These are phyloP conservation scores for Bubalus kerabau DNA, from an alignment of 2,113 vertebrate species.

Conservation along the genomic window DNA sequence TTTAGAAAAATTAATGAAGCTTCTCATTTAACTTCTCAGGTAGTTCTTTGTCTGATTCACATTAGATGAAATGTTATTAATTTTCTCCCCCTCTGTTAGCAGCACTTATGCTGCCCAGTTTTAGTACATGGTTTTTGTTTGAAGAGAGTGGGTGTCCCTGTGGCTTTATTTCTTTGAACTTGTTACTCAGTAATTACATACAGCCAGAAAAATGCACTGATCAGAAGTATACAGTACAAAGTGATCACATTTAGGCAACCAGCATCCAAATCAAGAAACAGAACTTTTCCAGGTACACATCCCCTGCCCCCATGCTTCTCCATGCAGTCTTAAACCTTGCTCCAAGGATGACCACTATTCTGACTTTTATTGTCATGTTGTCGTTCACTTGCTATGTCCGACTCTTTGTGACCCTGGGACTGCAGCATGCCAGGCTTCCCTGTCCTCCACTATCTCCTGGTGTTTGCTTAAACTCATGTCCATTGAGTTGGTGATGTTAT, in stretches of 20 bases:
- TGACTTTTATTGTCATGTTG: background rate
- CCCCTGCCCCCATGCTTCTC: background rate
- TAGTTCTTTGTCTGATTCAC: background rate
- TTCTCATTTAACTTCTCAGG: background rate
- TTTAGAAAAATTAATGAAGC: constrained; percentile 1
- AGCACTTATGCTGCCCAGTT: background rate
- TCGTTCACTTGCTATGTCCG: background rate
- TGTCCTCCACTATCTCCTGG: background rate
- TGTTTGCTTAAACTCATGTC: background rate
- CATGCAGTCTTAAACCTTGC: background rate
- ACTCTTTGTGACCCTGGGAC: background rate
- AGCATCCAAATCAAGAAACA: background rate
- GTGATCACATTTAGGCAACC: background rate
- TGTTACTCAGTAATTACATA: background rate
- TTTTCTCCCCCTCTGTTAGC: background rate
- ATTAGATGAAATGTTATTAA: background rate
- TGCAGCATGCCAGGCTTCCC: background rate
- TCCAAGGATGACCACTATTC: background rate
- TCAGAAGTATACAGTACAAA: background rate
- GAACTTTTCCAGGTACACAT: background rate
- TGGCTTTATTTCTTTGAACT: constrained; percentile 41
- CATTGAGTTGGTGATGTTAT: background rate
- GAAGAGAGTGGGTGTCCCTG: background rate
- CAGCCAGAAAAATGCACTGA: background rate
- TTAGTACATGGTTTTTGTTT: background rate